These are phyloP conservation scores for Porites australiensis DNA, from an alignment of 64 coral and sea anemone genomes.

Conservation along the genomic window DNA sequence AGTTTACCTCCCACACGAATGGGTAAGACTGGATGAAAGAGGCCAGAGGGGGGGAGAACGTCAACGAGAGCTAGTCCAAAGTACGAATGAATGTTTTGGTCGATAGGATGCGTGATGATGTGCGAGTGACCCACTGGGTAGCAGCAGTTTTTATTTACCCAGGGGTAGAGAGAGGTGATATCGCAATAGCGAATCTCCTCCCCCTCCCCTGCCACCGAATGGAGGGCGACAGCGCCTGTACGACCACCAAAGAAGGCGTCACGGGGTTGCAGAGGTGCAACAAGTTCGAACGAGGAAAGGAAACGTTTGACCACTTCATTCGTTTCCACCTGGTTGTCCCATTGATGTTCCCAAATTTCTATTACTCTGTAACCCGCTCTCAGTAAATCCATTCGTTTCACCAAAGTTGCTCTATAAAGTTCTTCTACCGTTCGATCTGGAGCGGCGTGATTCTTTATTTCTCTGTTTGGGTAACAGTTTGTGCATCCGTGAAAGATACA, in stretches of 20 bases:
- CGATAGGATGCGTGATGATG: neutral
- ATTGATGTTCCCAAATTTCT: constrained; percentile 43
- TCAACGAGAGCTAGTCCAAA: neutral
- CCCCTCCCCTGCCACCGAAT: neutral
- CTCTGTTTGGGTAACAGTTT: too few relatives aligned
- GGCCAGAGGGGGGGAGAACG: neutral
- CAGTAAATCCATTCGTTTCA: too few relatives aligned
- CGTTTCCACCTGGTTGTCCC: neutral
- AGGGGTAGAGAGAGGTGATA: neutral
- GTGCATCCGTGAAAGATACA: constrained; percentile 34
- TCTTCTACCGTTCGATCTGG: neutral
- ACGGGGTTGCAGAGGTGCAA: neutral
- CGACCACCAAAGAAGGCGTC: neutral
- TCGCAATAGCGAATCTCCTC: constrained; percentile 14
- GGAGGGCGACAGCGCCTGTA: neutral
- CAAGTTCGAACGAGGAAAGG: neutral
- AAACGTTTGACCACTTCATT: neutral
- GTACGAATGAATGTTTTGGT: neutral
- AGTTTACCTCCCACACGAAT: neutral
- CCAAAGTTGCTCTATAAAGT: neutral
- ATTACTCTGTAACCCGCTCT: neutral
- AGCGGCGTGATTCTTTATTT: neutral
- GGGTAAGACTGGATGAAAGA: neutral
- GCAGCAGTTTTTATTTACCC: constrained; percentile 7
- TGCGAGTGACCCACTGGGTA: neutral